Conservation (phyloP, 2,113 vertebrate species). For the Anser brachyrhynchus region DNA sequence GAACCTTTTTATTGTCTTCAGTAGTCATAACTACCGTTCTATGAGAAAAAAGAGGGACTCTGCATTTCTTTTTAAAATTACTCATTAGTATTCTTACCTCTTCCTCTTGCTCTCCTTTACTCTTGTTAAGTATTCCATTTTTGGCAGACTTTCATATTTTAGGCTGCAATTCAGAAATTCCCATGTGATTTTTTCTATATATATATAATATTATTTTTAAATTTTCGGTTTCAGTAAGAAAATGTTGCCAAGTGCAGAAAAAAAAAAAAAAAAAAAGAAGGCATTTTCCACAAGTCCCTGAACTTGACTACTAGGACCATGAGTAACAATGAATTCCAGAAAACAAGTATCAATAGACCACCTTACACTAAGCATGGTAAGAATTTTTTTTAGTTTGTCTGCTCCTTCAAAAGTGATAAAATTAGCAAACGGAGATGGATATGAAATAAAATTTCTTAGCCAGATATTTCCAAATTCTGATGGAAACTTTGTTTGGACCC, state of each 20-base stretch:
- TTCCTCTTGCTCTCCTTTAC: slow-evolving; percentile 4
- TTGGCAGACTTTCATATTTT: slow-evolving; percentile 18
- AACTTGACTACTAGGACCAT: not conserved
- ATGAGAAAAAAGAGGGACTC: not conserved
- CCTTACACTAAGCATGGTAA: not conserved
- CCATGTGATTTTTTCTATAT: not conserved
- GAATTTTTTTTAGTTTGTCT: not conserved
- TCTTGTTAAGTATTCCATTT: not conserved
- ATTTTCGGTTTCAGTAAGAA: not conserved
- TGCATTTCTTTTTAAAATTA: not conserved
- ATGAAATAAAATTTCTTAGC: not conserved
- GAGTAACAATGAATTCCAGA: not conserved
- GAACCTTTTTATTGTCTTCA: slow-evolving; percentile 28
- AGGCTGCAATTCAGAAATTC: slow-evolving; percentile 8
- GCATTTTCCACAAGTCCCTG: not conserved
- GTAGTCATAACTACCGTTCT: not conserved
- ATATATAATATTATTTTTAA: not conserved
- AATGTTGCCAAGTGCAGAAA: not conserved
- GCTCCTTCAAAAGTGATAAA: not conserved
- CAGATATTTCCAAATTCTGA: not conserved
- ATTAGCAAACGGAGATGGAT: not conserved
- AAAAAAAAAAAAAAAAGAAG: not conserved
- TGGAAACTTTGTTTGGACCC: not conserved
- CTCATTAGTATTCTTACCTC: slow-evolving; percentile 38
- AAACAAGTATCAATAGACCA: not conserved